Evolutionary conservation across 2,797 vertebrate species (phyloP).

Genomic region (Acrossocheilus fasciatus): DNA sequence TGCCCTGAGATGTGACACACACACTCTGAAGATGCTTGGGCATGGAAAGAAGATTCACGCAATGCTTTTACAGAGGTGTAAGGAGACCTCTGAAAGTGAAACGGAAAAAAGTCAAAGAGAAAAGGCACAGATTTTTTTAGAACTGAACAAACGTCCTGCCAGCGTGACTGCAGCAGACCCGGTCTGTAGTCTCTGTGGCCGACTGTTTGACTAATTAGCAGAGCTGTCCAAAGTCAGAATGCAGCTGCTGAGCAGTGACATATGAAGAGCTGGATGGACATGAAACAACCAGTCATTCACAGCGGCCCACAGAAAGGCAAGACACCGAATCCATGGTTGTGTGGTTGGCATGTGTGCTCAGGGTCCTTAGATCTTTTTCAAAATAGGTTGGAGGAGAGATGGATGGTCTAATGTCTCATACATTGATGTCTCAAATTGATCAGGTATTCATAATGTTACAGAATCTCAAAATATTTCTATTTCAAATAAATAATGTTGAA

Average conservation of each 20-base stretch:
- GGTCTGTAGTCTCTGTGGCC: not conserved
- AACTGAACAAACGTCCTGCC: constrained; percentile 9
- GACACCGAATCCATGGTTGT: not conserved
- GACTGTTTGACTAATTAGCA: constrained; percentile 25
- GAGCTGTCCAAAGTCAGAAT: constrained; percentile 63
- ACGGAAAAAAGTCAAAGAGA: not conserved
- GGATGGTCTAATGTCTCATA: not conserved
- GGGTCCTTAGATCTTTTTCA: not conserved
- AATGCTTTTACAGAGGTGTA: not conserved
- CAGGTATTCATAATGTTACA: no score
- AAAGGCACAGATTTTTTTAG: not conserved
- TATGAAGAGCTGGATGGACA: constrained; percentile 70
- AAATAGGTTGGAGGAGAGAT: not conserved
- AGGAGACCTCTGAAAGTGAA: not conserved
- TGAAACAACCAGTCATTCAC: constrained; percentile 50
- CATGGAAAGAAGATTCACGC: not conserved
- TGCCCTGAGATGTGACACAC: not conserved
- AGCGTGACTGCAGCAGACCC: constrained; percentile 12
- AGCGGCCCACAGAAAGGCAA: not conserved
- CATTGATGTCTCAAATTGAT: not conserved
- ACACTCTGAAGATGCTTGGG: not conserved
- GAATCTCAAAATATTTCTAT: not conserved
- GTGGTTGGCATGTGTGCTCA: not conserved
- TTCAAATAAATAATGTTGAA: not conserved
- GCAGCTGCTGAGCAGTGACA: constrained; percentile 72